Percentiles rank a stretch among this genome's conserved stretches.
These are phyloP conservation scores for Harpegnathos saltator DNA, from an alignment of 1,140 invertebrate genomes.

Conservation along the genomic window DNA sequence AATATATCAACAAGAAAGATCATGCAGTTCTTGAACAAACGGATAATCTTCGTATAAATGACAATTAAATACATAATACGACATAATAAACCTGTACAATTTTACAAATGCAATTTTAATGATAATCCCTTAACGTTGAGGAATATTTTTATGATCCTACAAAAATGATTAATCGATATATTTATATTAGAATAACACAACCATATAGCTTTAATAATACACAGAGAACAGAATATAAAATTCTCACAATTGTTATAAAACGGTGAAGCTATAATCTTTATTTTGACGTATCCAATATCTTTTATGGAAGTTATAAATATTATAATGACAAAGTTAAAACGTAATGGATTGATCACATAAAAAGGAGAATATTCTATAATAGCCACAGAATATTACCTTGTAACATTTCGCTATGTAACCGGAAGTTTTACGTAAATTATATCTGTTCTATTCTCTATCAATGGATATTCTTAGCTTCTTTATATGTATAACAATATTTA, in stretches of 20 bases:
- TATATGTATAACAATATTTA: slow-evolving; percentile 46
- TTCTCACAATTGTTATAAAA: slow-evolving; percentile 18
- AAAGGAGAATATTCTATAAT: slow-evolving; percentile 48
- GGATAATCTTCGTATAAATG: slow-evolving; percentile 18
- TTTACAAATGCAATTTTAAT: slow-evolving; percentile 39
- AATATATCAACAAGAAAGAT: not conserved
- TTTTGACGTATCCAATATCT: slow-evolving; percentile 20
- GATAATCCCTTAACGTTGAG: slow-evolving; percentile 5
- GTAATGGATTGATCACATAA: slow-evolving; percentile 43
- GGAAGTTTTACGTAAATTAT: slow-evolving; percentile 42
- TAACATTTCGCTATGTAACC: slow-evolving; percentile 14
- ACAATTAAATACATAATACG: slow-evolving; percentile 49
- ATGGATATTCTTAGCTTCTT: slow-evolving; percentile 42
- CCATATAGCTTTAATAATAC: slow-evolving; percentile 24
- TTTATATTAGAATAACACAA: slow-evolving; percentile 13
- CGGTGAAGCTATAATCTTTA: slow-evolving; percentile 10
- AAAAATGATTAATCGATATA: not conserved
- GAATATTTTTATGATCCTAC: slow-evolving; percentile 22
- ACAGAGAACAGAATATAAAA: slow-evolving; percentile 35
- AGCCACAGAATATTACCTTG: slow-evolving; percentile 48
- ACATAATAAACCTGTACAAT: slow-evolving; percentile 37
- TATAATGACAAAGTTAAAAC: slow-evolving; percentile 34
- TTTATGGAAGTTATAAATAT: slow-evolving; percentile 28
- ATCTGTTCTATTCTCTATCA: slow-evolving; percentile 9
- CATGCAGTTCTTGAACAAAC: not conserved